phyloP scores from a whole-genome alignment of 2,888 invertebrate species.

The Apamea monoglypha region DNA sequence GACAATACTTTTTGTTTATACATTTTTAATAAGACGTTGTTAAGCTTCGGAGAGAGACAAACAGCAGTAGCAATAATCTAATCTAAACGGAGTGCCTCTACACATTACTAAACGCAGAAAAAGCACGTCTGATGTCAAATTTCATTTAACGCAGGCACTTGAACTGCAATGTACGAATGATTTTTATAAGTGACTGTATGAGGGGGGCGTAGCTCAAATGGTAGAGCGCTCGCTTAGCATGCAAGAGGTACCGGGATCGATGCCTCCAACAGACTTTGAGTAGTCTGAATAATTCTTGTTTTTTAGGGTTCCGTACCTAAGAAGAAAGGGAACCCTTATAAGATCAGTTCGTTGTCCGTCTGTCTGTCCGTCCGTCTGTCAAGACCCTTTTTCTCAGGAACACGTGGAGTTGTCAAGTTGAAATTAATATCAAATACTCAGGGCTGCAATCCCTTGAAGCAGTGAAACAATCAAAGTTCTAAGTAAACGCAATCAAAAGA shows the following conservation, averaged over 20 bases:
- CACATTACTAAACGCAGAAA: neutral
- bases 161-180: neutral
- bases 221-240: slow-evolving; percentile 88
- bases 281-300: slow-evolving; percentile 53
- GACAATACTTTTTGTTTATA: slow-evolving; percentile 24
- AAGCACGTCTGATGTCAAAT: neutral
- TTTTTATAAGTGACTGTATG: neutral
- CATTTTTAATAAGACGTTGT: slow-evolving; percentile 8
- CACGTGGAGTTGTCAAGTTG: no score
- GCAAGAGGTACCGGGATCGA: slow-evolving; percentile 90
- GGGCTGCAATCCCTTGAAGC: no score
- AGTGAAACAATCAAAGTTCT: no score
- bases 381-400: no score
- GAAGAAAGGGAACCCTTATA: no score
- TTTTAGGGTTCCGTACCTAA: no score
- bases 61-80: neutral
- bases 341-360: no score
- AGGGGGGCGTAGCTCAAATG: slow-evolving; percentile 81
- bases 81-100: neutral
- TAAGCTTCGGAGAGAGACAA: neutral
- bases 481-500: no score
- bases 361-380: no score
- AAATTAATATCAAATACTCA: no score
- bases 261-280: slow-evolving; percentile 34
- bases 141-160: no score